These are phyloP conservation scores for Caenorhabditis sinica DNA, from an alignment of 2,888 invertebrate genomes.

Conservation along the genomic window DNA sequence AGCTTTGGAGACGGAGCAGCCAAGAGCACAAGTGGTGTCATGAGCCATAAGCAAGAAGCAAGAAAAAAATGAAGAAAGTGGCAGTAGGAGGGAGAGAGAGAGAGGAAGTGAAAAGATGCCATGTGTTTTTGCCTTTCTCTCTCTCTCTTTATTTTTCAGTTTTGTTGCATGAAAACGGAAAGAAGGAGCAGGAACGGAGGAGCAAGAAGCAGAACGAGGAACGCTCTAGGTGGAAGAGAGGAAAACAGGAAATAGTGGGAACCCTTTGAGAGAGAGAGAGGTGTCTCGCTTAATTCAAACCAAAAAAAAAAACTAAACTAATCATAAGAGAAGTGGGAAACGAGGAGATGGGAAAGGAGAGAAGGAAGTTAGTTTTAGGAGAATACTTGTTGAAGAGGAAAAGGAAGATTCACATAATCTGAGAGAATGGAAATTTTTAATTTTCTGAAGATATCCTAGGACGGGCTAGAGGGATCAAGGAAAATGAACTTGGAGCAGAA, in stretches of 20 bases:
- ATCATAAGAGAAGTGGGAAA: neutral
- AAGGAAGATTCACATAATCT: no score
- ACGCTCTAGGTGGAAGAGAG: neutral
- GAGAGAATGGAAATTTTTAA: no score
- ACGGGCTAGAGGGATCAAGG: no score
- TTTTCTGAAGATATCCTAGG: no score
- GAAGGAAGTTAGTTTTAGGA: no score
- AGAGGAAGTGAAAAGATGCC: conserved; percentile 31
- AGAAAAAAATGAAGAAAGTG: conserved; percentile 15
- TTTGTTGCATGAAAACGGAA: conserved; percentile 7
- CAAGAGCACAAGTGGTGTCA: conserved; percentile 50
- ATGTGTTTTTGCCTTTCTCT: conserved; percentile 24
- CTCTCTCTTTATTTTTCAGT: conserved; percentile 5
- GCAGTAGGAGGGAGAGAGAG: conserved; percentile 19
- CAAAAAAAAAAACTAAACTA: neutral
- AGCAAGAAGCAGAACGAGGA: neutral
- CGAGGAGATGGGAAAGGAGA: neutral
- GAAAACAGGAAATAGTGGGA: neutral
- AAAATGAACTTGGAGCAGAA: no score
- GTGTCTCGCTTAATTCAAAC: neutral
- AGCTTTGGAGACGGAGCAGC: conserved; percentile 5
- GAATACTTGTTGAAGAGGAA: no score
- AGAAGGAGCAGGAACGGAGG: neutral
- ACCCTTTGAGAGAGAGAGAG: neutral
- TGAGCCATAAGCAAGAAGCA: conserved; percentile 30